Evolutionary conservation across 2,113 vertebrate genomes (phyloP).

Genomic region (human): GRCh38 chr9:82395501-82396000

Average conservation of each 20-base stretch:
- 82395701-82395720: background rate
- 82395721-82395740: background rate
- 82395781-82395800: constrained; percentile 29
- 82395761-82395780: background rate
- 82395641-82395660: background rate
- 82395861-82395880: constrained; percentile 31
- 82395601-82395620: background rate
- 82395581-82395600: background rate
- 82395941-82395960: background rate
- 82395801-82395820: background rate
- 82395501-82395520: background rate
- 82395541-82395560: background rate
- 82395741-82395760: background rate
- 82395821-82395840: background rate
- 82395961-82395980: constrained; percentile 14
- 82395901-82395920: background rate
- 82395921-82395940: background rate
- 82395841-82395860: constrained; percentile 20
- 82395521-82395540: background rate
- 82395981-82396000: background rate
- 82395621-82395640: background rate
- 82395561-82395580: background rate
- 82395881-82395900: background rate
- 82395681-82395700: background rate
- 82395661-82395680: background rate